Evolutionary conservation across 2,797 vertebrate species (phyloP), one percentile per base, ranked within the genome.

Genomic region (Hybognathus amarus): DNA sequence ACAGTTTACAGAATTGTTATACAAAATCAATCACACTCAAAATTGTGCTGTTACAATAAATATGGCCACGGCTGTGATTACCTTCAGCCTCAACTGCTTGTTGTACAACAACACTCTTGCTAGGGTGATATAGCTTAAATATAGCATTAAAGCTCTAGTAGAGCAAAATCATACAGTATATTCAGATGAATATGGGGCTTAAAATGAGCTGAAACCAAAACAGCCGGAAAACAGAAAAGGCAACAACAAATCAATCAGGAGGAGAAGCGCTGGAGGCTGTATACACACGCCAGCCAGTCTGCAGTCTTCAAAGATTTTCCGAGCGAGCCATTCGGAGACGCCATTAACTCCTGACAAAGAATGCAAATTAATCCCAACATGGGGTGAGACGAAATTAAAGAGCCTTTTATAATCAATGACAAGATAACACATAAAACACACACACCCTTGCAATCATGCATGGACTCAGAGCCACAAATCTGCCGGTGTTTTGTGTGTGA

Each of bases 301-400:
- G 95, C 95, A 96, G 97, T 98, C 97, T 97, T 98, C 97, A 97
- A 98, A 97, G 97, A 98, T 97, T 98, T 95, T 98, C 96, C 96
- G 96, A 97, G 96, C 94, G 94, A 97, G 96, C 96, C 95, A 95
- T 95, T 96, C 87, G 93, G 92, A 92, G 94, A 98, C 97, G 97
- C 97, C 97, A 99, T 99, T 99, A 99, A 98, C 97, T 98, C 97
- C 97, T 97, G 97, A 98, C 97, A 98, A 98, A 98, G 96, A 98
- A 98, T 97, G 97, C 97, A 99, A 98, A 98, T 98, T 97, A 98
- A 98, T 98, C 96, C 95, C 96, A 95, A 97, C 97, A 97, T 98
- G 97, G 97, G 97, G 97, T 96, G 96, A 96, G 96, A 96, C 95
- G 96, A 96, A 97, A 98, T 98, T 98, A 98, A 97, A 97, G 96